Evolutionary conservation across 2,113 vertebrate genomes (phyloP).

Genomic region (Trichomycterus rosablanca): DNA sequence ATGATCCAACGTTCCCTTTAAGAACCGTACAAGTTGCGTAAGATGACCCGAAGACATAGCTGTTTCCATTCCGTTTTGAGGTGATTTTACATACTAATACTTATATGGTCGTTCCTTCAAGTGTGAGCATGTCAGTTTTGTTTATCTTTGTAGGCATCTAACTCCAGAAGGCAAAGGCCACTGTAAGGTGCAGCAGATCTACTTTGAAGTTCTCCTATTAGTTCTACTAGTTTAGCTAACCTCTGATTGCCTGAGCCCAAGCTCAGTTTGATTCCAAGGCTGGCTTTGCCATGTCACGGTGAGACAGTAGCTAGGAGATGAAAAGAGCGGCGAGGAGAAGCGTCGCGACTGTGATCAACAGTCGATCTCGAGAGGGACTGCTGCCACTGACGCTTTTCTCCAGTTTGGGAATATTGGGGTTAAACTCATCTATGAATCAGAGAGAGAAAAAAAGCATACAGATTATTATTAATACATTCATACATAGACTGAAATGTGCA

Average conservation of each 20-base stretch:
- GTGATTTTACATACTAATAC: constrained; percentile 1
- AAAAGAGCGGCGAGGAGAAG: constrained; percentile 76
- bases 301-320: constrained; percentile 78
- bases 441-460: constrained; percentile 9
- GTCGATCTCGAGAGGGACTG: constrained; percentile 86
- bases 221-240: constrained; percentile 12
- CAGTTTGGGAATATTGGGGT: constrained; percentile 87
- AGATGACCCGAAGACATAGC: not conserved
- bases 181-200: constrained; percentile 36
- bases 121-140: constrained; percentile 2
- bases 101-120: constrained; percentile 4
- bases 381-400: constrained; percentile 96
- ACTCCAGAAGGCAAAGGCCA: constrained; percentile 38
- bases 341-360: constrained; percentile 80
- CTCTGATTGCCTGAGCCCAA: constrained; percentile 26
- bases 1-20: not conserved
- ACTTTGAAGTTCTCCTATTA: constrained; percentile 16
- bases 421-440: constrained; percentile 79
- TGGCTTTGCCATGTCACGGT: constrained; percentile 24
- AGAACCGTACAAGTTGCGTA: not conserved
- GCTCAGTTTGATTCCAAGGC: constrained; percentile 12
- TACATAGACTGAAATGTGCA: too few relatives aligned
- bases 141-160: not conserved
- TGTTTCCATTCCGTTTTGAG: not conserved
- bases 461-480: too few relatives aligned